Evolutionary conservation across 2,888 invertebrate species (phyloP).

Genomic region (Panopea generosa): DNA sequence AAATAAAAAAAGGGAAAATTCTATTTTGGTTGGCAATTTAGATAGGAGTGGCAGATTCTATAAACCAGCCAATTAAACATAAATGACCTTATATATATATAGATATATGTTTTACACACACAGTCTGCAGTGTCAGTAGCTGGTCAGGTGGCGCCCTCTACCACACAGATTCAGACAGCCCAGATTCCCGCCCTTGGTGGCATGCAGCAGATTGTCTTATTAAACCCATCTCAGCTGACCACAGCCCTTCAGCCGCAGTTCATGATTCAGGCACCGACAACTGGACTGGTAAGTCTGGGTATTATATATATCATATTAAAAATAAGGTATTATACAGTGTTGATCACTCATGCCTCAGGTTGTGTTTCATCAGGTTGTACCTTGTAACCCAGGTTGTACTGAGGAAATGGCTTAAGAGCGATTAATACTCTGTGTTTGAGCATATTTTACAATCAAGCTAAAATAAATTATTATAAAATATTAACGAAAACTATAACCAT

Average conservation of each 20-base stretch:
- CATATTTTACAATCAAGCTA: no score
- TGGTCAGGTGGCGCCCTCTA: conserved; percentile 4
- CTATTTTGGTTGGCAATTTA: no score
- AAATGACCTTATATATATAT: no score
- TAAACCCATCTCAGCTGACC: conserved; percentile 75
- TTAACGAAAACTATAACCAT: no score
- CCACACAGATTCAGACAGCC: conserved; percentile 42
- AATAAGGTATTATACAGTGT: neutral
- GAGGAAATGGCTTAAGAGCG: no score
- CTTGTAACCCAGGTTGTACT: no score
- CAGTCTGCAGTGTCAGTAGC: neutral
- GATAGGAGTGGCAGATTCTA: no score
- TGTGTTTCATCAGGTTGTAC: neutral
- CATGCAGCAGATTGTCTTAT: conserved; percentile 76
- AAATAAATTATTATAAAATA: no score
- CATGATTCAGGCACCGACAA: conserved; percentile 64
- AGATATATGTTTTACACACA: no score
- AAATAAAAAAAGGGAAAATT: no score
- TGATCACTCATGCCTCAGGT: neutral
- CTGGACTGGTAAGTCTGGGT: conserved; percentile 42
- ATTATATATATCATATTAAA: neutral
- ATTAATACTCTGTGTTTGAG: no score
- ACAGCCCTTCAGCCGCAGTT: conserved; percentile 74
- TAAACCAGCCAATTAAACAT: no score
- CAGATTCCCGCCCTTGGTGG: conserved; percentile 46